Percentiles rank a stretch among this genome's conserved stretches.
These are phyloP conservation scores for Eupithecia centaureata DNA, from an alignment of 2,888 invertebrate genomes.

Conservation along the genomic window DNA sequence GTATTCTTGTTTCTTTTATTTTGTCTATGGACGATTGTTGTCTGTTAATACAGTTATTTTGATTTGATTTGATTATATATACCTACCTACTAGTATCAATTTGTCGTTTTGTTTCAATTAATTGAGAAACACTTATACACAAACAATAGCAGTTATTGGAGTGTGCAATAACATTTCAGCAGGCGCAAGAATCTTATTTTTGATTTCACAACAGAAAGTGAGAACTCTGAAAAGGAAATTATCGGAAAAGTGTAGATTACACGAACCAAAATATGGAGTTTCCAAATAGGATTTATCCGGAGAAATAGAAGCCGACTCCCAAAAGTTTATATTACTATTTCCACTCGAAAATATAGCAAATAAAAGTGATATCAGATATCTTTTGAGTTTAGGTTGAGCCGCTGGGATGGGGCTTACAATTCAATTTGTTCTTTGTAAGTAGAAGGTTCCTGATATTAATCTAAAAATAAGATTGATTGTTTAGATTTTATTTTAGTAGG, in stretches of 20 bases:
- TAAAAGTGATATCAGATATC: neutral
- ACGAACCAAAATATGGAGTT: neutral
- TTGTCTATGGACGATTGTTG: no score
- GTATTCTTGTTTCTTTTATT: no score
- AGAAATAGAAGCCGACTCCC: neutral
- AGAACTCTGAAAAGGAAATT: neutral
- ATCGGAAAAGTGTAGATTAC: neutral
- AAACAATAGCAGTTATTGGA: no score
- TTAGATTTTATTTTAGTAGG: neutral
- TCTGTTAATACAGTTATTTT: no score
- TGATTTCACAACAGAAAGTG: neutral
- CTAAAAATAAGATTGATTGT: neutral
- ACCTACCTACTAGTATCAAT: no score
- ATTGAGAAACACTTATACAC: no score
- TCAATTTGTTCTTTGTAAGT: neutral
- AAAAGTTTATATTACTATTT: neutral
- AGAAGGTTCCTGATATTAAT: neutral
- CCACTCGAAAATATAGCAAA: neutral
- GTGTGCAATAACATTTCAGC: no score
- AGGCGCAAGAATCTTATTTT: neutral
- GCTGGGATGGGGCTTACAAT: neutral
- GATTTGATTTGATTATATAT: no score
- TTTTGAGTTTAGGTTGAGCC: neutral
- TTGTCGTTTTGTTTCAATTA: no score
- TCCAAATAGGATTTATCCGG: neutral